These are phyloP conservation scores for Bradypus variegatus DNA, from an alignment of 2,797 vertebrate species.

Conservation along the genomic window DNA sequence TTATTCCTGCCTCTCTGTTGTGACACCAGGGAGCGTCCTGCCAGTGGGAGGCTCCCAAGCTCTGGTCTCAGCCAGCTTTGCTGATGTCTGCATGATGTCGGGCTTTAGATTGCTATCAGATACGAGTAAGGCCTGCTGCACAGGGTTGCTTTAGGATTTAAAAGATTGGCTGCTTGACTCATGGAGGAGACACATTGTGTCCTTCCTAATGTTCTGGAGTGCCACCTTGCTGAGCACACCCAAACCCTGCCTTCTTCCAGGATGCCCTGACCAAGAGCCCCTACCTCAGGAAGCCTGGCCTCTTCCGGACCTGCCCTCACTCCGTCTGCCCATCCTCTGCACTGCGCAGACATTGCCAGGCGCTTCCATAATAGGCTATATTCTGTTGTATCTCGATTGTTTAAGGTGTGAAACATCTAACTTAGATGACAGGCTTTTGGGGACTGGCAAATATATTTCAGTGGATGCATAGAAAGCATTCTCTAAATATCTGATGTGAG, in stretches of 20 bases:
- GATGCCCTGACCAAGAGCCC: neutral
- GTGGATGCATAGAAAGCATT: neutral
- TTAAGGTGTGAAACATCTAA: neutral
- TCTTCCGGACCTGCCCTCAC: neutral
- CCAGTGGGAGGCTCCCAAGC: neutral
- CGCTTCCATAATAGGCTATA: neutral
- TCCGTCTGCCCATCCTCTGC: neutral
- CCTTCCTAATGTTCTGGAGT: neutral
- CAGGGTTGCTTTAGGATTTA: neutral
- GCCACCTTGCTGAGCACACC: neutral
- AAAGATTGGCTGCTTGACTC: neutral
- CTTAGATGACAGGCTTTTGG: neutral
- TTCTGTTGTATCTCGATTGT: no score
- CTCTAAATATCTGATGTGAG: neutral
- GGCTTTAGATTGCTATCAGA: neutral
- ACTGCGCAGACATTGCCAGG: rapidly evolving
- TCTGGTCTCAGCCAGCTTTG: neutral
- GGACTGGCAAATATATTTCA: neutral
- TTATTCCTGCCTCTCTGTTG: neutral
- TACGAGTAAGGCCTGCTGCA: neutral
- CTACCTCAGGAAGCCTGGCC: neutral
- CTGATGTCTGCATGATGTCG: neutral
- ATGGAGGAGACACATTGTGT: neutral
- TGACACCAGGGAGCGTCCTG: no score
- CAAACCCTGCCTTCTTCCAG: neutral